A percentile compares a stretch with the other conserved stretches of the same genome.
These are phyloP conservation scores for Sinohyriopsis cumingii DNA, from an alignment of 2,888 invertebrate species.

Conservation along the genomic window DNA sequence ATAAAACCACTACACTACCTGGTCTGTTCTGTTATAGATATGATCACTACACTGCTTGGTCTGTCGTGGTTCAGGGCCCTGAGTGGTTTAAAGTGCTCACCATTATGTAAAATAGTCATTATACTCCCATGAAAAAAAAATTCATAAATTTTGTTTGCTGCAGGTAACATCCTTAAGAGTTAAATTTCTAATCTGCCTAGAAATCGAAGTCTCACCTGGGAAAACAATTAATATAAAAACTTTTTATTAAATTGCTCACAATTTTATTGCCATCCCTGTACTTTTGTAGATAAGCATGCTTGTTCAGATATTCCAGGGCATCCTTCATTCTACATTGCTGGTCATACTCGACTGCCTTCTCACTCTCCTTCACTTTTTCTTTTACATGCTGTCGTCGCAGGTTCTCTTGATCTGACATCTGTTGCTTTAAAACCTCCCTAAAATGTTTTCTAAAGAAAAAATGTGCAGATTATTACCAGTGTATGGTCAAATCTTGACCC, in stretches of 20 bases:
- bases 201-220: too few species aligned
- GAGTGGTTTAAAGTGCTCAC: too few species aligned
- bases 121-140: too few species aligned
- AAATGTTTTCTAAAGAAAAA: slow-evolving; percentile 54
- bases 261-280: slow-evolving; percentile 67
- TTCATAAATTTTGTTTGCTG: too few species aligned
- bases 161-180: too few species aligned
- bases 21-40: too few species aligned
- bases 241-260: slow-evolving; percentile 40
- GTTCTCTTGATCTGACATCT: slow-evolving; percentile 62
- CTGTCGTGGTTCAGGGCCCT: too few species aligned
- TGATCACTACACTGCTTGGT: too few species aligned
- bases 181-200: too few species aligned
- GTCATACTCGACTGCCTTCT: slow-evolving; percentile 60
- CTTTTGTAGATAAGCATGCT: slow-evolving; percentile 60
- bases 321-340: slow-evolving; percentile 56
- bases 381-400: slow-evolving; percentile 35
- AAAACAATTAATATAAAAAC: not conserved
- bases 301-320: slow-evolving; percentile 46
- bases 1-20: too few species aligned
- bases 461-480: not conserved
- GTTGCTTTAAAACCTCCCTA: slow-evolving; percentile 66
- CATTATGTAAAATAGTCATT: too few species aligned
- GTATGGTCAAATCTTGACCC: not conserved
- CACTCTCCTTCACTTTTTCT: slow-evolving; percentile 59